Base-by-base conservation (phyloP, 2,888 invertebrate species). In the Pinctada fucata region DNA sequence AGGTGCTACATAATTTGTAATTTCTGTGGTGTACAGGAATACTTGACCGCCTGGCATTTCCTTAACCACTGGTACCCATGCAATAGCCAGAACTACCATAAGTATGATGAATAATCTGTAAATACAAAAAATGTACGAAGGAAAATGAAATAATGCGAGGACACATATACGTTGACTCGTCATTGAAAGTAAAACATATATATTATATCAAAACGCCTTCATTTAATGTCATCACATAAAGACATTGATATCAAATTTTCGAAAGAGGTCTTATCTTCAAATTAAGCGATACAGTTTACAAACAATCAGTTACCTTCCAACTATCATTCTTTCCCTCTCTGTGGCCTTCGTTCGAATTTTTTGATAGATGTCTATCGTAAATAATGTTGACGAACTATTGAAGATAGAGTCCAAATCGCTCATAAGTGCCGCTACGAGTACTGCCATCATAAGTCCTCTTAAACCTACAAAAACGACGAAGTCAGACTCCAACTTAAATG, bases 391-490 rank as follows among this genome's bases (percentile, higher is more conserved):
- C 77, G 93, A 92, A 48, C 93, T 93, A 89, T 94, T 94, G 87
- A 94, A 94, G 73, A 94, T 93, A 51, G 94, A 94, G 50, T 93
- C 93, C 47, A 94, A 89, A 81, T 93, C 93, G 82, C 93, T 93
- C 93, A 94, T 94, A n/a, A 94, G 86, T 0, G 94, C 94, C 6
- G 94, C 93, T 84, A 94, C 88, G 93, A 94, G 94, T 47, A 94
- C 94, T 3, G 94, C 93, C 88, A 94, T 90, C 91, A 92, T 92
- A 49, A 92, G 73, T 1, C 92, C 92, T 13, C 89, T 85, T 13
- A 91, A 75, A 65, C 86, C 86, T 84, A 13, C 2, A 64, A 58
- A 67, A 63, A 31, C 31, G 31, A 13, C n/a, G 63, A n/a, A 13
- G 63, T 63, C 8, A 31, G 45, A 31, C 31, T 31, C 31, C 31